A percentile compares a stretch with the other conserved stretches of the same genome.
phyloP scores from a whole-genome alignment of 1,140 invertebrate species.

The Dinoponera quadriceps region DNA sequence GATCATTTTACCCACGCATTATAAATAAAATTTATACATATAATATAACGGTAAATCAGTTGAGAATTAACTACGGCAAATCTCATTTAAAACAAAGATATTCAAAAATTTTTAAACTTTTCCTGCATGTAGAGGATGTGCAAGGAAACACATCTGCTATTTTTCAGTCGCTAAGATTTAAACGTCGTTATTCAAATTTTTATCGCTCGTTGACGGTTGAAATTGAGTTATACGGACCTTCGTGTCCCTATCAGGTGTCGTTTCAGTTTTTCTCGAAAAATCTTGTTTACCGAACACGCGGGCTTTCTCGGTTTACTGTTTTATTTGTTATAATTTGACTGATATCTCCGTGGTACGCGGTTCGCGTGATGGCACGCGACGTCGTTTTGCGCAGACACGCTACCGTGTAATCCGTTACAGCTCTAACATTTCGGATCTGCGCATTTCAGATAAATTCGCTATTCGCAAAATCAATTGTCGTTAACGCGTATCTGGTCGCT shows the following conservation, averaged over 20 bases:
- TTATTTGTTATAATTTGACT: no score
- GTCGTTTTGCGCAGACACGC: no score
- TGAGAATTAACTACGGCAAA: neutral
- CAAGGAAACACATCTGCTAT: neutral
- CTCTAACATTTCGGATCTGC: no score
- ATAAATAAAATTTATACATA: neutral
- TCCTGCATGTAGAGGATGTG: no score
- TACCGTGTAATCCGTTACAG: no score
- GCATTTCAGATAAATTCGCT: neutral
- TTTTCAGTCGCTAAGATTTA: neutral
- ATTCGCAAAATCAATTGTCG: conserved; percentile 23
- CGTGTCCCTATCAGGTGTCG: no score
- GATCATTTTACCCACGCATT: neutral
- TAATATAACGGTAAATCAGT: neutral
- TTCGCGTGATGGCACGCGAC: no score
- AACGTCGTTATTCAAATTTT: neutral
- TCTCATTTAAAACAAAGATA: no score
- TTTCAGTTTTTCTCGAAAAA: no score
- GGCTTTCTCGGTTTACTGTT: no score
- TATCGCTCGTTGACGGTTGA: neutral
- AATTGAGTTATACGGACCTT: neutral
- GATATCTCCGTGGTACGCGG: no score
- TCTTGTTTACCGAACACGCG: no score
- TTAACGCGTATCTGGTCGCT: neutral
- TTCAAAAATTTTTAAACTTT: neutral